Conservation (phyloP, 2,113 vertebrate genomes). For the Tragelaphus scriptus region DNA sequence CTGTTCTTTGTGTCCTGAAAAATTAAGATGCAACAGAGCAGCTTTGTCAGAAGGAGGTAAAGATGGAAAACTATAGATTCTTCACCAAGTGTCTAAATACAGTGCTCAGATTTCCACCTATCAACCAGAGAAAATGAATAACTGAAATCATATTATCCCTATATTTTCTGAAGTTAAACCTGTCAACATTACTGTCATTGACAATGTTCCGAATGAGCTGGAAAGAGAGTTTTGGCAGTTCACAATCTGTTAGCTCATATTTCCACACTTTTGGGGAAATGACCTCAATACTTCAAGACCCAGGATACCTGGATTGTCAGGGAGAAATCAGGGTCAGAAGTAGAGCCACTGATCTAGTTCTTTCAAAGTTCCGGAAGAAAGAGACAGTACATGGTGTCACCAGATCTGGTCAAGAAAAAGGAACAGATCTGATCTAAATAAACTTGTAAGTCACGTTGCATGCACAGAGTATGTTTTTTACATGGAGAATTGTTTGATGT, state of each 20-base stretch:
- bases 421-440: neutral
- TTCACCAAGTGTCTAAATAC: neutral
- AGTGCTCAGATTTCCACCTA: constrained; percentile 34
- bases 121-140: constrained; percentile 62
- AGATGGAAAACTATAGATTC: constrained; percentile 34
- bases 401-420: constrained; percentile 14
- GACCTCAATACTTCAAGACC: constrained; percentile 70
- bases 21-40: constrained; percentile 24
- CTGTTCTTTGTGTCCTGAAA: constrained; percentile 40
- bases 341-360: constrained; percentile 63
- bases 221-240: constrained; percentile 71
- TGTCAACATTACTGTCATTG: constrained; percentile 66
- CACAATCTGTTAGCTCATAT: constrained; percentile 61
- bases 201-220: constrained; percentile 63
- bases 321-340: constrained; percentile 61
- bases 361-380: constrained; percentile 58
- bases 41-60: constrained; percentile 27
- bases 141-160: constrained; percentile 70
- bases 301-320: constrained; percentile 45
- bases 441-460: neutral
- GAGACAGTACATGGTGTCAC: constrained; percentile 57
- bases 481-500: neutral
- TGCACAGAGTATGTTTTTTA: neutral
- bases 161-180: constrained; percentile 68
- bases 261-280: constrained; percentile 62